A percentile compares a stretch with the other conserved stretches of the same genome.
Evolutionary conservation across 2,113 vertebrate species (phyloP).

Genomic region (Prietella phreatophila): DNA sequence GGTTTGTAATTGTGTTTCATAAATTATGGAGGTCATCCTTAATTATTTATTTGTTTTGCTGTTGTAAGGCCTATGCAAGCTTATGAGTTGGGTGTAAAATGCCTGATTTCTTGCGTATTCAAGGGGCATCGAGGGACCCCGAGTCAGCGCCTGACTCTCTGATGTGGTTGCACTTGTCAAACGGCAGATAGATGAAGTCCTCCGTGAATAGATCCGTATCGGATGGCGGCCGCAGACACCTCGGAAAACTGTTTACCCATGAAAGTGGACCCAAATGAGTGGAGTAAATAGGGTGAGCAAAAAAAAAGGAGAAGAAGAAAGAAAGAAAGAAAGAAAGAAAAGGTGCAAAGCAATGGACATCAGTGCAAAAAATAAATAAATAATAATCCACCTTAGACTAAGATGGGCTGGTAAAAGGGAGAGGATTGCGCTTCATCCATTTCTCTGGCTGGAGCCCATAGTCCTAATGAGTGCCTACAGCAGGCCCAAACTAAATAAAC

Average conservation of each 20-base stretch:
- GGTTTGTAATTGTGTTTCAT: constrained; percentile 59
- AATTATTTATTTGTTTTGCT: constrained; percentile 60
- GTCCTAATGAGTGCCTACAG: constrained; percentile 79
- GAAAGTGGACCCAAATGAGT: constrained; percentile 25
- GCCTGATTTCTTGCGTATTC: constrained; percentile 53
- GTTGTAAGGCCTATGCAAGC: constrained; percentile 42
- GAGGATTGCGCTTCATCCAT: constrained; percentile 68
- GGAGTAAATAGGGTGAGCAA: constrained; percentile 4
- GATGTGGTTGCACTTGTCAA: constrained; percentile 36
- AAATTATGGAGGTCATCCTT: constrained; percentile 59
- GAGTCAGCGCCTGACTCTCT: constrained; percentile 5
- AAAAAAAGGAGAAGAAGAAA: too few species aligned
- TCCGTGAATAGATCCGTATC: constrained; percentile 39
- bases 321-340: not conserved
- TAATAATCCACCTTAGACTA: not conserved
- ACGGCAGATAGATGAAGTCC: constrained; percentile 32
- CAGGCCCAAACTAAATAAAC: constrained; percentile 79
- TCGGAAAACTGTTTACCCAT: constrained; percentile 19
- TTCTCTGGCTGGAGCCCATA: constrained; percentile 69
- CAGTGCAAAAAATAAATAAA: not conserved
- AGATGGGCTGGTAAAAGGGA: constrained; percentile 33
- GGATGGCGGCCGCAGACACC: constrained; percentile 11
- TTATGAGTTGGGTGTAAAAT: constrained; percentile 51
- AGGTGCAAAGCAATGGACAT: not conserved
- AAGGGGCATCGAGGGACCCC: constrained; percentile 38